Evolutionary conservation across 2,888 invertebrate genomes (phyloP).

Genomic region (Agriopis leucophaearia): DNA sequence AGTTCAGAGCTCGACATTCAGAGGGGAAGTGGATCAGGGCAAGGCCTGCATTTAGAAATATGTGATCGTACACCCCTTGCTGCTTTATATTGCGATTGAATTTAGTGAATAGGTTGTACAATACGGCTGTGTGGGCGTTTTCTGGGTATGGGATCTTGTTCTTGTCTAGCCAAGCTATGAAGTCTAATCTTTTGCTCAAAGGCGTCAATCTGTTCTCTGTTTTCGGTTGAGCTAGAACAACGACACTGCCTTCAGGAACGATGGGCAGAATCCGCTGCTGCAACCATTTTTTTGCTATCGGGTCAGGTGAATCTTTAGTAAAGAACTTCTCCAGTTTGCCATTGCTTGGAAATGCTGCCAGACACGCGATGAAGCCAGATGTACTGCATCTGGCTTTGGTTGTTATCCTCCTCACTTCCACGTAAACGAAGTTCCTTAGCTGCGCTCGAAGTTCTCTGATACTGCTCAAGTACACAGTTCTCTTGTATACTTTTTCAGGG

Average conservation of each 20-base stretch:
- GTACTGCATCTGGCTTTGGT: background rate
- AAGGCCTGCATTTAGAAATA: constrained; percentile 29
- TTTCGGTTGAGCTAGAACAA: constrained; percentile 27
- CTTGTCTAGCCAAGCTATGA: constrained; percentile 31
- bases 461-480: constrained; percentile 36
- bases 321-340: constrained; percentile 24
- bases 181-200: constrained; percentile 3
- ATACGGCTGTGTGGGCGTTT: constrained; percentile 19
- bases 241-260: constrained; percentile 15
- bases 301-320: constrained; percentile 21
- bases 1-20: constrained; percentile 34
- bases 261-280: constrained; percentile 20
- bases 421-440: constrained; percentile 29
- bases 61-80: constrained; percentile 33
- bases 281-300: constrained; percentile 34
- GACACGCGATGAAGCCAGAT: constrained; percentile 15
- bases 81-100: constrained; percentile 13
- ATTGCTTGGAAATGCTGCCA: constrained; percentile 28
- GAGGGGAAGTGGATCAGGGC: constrained; percentile 22
- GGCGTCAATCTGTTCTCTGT: constrained; percentile 11
- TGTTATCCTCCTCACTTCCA: constrained; percentile 18
- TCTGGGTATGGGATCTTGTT: constrained; percentile 22
- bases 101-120: constrained; percentile 28
- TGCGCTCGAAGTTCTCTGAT: constrained; percentile 23
- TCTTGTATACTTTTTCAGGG: constrained; percentile 31